phyloP scores from a whole-genome alignment of 1,140 invertebrate species.

The Ooceraea biroi region DNA sequence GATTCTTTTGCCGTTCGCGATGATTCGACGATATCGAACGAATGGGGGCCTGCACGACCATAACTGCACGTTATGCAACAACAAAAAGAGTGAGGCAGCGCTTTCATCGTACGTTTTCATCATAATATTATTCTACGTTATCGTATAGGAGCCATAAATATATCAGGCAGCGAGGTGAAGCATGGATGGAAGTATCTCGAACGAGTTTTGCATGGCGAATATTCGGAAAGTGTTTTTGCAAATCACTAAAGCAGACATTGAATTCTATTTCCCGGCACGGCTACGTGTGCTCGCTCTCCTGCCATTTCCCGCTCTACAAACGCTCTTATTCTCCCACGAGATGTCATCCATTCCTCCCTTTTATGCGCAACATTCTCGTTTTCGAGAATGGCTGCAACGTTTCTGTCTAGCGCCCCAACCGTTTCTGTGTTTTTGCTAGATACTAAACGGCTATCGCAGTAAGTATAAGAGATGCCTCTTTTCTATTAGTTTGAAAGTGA shows the following conservation, averaged over 20 bases:
- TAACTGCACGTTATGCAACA: conserved; percentile 16
- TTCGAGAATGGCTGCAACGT: conserved; percentile 54
- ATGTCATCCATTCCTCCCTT: conserved; percentile 60
- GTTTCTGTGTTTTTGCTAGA: conserved; percentile 49
- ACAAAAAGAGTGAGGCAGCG: neutral
- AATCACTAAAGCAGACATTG: conserved; percentile 62
- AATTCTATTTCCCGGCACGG: conserved; percentile 50
- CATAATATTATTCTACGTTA: conserved; percentile 44
- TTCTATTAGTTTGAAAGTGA: conserved; percentile 43
- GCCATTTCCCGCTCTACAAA: conserved; percentile 56
- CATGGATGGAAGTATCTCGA: neutral
- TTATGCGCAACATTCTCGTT: conserved; percentile 61
- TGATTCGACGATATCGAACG: conserved; percentile 32
- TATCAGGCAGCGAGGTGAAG: neutral
- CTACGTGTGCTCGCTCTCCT: conserved; percentile 24
- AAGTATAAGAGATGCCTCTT: conserved; percentile 48
- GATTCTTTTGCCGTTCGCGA: conserved; percentile 12
- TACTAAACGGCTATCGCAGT: conserved; percentile 53
- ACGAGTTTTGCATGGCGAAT: conserved; percentile 34
- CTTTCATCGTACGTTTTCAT: conserved; percentile 8
- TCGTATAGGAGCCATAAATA: conserved; percentile 32
- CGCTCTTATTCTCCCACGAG: conserved; percentile 56
- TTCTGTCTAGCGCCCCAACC: conserved; percentile 45
- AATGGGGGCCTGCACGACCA: neutral
- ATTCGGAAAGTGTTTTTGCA: conserved; percentile 60